Evolutionary conservation across 2,888 invertebrate species (phyloP), one percentile per base, ranked within the genome.

Genomic region (Amphimallon solstitiale): DNA sequence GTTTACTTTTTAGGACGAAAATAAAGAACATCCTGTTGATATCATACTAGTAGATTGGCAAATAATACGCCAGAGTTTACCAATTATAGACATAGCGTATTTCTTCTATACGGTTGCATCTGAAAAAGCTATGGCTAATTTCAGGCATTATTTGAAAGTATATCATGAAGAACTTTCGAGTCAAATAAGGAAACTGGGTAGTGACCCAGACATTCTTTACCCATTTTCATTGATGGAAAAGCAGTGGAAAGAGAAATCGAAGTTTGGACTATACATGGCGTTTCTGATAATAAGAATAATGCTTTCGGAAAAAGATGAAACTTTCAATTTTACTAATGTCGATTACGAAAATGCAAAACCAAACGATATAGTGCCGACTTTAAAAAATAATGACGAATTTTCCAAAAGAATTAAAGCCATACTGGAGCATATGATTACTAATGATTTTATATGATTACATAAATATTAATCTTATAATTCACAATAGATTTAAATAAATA

Each of bases 1-100:
- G n/a, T n/a, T n/a, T n/a, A n/a, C n/a, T 5, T 29, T 29, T 29
- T 9, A 29, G 29, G 3, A 29, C 29, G 9, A 29, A 29, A 2
- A 29, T 29, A 29, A 5, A 29, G 29, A 29, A 29, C 29, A 29
- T 29, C 29, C 29, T 5, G 29, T 29, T 2, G 45, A 72, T 10
- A 60, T 76, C 15, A 54, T 71, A 15, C 52, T 77, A 1, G 35
- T 77, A 10, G 77, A 77, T 54, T 76, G 72, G 48, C 77, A 77
- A 63, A 19, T 75, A 6, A 17, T 65, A n/a, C 65, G 68, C 45
- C 51, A 62, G 3, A 72, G 68, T 1, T 68, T 73, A 21, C 77
- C 77, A 0, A 77, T 74, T 2, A 65, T 72, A 37, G 82, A 82
- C 64, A 51, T 82, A 46, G 68, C 76, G 2, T 80, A 81, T 65